phyloP scores from a whole-genome alignment of 2,888 invertebrate species.

The Melipona bicolor region DNA sequence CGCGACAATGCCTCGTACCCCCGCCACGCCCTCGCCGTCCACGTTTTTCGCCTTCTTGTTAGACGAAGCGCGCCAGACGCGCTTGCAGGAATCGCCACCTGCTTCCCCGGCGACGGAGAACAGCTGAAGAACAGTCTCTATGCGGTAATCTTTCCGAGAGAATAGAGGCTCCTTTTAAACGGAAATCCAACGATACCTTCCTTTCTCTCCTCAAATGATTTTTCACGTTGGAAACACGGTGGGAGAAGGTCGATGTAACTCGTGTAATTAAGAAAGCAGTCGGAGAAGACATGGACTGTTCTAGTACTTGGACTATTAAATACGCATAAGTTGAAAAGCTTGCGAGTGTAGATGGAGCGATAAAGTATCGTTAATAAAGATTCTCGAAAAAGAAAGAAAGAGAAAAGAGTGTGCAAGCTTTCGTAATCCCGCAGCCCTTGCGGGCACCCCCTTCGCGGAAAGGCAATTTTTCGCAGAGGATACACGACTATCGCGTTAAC shows the following conservation, averaged over 20 bases:
- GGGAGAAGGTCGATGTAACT: not conserved
- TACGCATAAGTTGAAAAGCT: not conserved
- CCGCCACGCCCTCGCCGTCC: constrained; percentile 37
- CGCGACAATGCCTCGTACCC: constrained; percentile 32
- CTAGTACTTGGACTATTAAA: not conserved
- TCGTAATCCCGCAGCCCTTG: constrained; percentile 17
- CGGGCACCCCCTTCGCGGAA: constrained; percentile 48
- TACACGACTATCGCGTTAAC: constrained; percentile 72
- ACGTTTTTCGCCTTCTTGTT: constrained; percentile 41
- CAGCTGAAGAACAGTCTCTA: constrained; percentile 72
- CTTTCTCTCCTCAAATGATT: not conserved
- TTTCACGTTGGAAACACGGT: not conserved
- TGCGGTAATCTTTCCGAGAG: constrained; percentile 73
- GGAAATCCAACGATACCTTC: constrained; percentile 24
- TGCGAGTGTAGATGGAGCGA: too few species aligned
- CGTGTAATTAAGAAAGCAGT: not conserved
- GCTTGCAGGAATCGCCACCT: constrained; percentile 54
- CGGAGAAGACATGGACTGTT: not conserved
- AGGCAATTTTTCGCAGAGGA: constrained; percentile 62
- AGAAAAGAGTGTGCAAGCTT: not conserved
- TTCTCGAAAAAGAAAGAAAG: too few species aligned
- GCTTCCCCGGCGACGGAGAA: constrained; percentile 49
- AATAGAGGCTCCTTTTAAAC: constrained; percentile 62
- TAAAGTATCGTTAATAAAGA: too few species aligned
- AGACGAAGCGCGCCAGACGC: constrained; percentile 18